Percentiles rank a stretch among this genome's conserved stretches.
Conservation (phyloP, 2,888 invertebrate species). For the Thalpophila matura region DNA sequence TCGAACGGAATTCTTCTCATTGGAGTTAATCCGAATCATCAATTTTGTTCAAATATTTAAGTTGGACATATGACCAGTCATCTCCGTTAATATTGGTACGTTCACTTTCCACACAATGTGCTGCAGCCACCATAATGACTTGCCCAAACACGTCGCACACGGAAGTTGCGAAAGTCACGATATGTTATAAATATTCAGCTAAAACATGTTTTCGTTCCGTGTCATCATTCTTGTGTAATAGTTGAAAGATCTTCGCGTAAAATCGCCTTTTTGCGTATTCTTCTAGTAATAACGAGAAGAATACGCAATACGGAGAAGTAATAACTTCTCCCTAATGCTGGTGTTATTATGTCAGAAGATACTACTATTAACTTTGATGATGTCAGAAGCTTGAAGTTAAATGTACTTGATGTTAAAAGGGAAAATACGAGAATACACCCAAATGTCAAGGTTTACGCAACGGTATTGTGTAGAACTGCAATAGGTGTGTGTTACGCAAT, state of each 20-base stretch:
- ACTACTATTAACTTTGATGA: constrained; percentile 44
- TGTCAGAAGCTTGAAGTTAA: constrained; percentile 34
- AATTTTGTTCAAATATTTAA: constrained; percentile 51
- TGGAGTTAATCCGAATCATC: constrained; percentile 15
- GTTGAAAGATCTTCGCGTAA: constrained; percentile 54
- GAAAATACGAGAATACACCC: constrained; percentile 67
- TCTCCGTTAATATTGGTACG: constrained; percentile 36
- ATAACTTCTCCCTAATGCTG: constrained; percentile 29
- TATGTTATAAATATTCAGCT: constrained; percentile 77
- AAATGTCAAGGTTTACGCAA: constrained; percentile 87
- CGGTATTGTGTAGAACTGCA: constrained; percentile 75
- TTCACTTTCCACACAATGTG: constrained; percentile 60
- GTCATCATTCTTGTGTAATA: constrained; percentile 63
- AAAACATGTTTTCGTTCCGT: constrained; percentile 70
- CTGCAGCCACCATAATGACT: constrained; percentile 66
- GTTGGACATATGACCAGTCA: constrained; percentile 34
- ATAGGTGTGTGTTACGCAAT: constrained; percentile 81
- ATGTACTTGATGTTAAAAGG: constrained; percentile 60
- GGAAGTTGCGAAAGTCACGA: constrained; percentile 77
- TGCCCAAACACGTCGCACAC: constrained; percentile 70
- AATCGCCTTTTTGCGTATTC: constrained; percentile 55
- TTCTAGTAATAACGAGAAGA: too few species aligned
- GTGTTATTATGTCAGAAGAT: constrained; percentile 46
- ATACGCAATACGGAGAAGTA: too few species aligned
- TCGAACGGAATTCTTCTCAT: constrained; percentile 18